Evolutionary conservation across 2,113 vertebrate genomes (phyloP).

Genomic region (Lynx canadensis): DNA sequence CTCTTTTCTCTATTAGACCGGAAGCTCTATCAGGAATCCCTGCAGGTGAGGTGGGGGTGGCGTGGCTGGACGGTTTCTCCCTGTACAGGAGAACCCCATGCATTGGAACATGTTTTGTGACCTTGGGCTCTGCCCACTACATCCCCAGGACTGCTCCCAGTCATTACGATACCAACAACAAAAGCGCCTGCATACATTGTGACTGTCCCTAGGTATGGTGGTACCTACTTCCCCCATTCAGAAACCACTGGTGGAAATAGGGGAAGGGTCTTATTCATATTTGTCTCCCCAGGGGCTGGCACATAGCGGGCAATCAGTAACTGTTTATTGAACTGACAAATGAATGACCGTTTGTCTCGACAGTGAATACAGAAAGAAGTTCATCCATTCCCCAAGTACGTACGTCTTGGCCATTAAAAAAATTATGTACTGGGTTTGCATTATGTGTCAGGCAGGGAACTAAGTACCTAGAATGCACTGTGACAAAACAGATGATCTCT

Average conservation of each 20-base stretch:
- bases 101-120: not conserved
- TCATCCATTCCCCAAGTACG: not conserved
- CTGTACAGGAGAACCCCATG: rapidly evolving
- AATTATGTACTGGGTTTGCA: not conserved
- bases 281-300: constrained; percentile 4
- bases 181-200: not conserved
- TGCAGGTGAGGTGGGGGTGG: not conserved
- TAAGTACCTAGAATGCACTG: not conserved
- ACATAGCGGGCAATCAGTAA: not conserved
- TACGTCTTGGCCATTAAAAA: not conserved
- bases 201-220: not conserved
- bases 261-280: not conserved
- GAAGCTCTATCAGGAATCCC: not conserved
- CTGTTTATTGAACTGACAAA: not conserved
- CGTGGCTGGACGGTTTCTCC: too few species aligned
- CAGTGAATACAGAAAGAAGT: constrained; percentile 36
- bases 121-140: not conserved
- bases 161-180: not conserved
- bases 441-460: not conserved
- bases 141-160: not conserved
- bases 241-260: not conserved
- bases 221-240: not conserved
- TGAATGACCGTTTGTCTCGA: constrained; percentile 43
- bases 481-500: not conserved
- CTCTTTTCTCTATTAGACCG: not conserved